Conservation (phyloP, 2,888 invertebrate genomes). For the Arenicola marina region DNA sequence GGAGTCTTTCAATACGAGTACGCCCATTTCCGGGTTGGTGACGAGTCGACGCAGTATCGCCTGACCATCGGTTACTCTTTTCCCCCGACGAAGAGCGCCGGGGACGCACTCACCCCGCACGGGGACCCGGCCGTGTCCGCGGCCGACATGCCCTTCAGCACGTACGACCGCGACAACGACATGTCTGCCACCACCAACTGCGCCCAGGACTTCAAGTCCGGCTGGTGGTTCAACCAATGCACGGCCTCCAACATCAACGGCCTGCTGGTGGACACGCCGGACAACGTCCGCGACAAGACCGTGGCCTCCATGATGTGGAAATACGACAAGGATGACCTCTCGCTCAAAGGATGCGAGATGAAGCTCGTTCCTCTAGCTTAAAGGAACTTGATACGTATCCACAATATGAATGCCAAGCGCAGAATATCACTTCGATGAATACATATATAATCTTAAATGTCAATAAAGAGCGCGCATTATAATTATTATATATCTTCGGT, state of each 20-base stretch:
- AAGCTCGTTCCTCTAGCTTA: too few species aligned
- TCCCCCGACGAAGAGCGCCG: neutral
- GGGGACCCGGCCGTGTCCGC: neutral
- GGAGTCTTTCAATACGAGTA: neutral
- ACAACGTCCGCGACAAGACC: neutral
- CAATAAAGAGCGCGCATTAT: too few species aligned
- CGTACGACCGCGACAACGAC: slow-evolving; percentile 6
- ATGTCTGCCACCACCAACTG: neutral
- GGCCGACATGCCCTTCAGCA: neutral
- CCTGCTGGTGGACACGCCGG: neutral
- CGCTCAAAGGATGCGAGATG: neutral
- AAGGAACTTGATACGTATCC: too few species aligned
- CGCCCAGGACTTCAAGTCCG: slow-evolving; percentile 1
- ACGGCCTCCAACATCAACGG: slow-evolving; percentile 9
- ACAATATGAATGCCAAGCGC: too few species aligned
- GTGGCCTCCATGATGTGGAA: neutral
- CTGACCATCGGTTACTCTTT: neutral
- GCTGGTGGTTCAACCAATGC: slow-evolving; percentile 17
- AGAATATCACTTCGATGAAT: too few species aligned
- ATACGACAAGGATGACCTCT: neutral
- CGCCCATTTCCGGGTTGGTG: neutral
- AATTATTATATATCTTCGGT: too few species aligned
- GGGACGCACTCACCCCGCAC: neutral
- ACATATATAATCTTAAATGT: too few species aligned
- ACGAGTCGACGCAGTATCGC: neutral